phyloP scores from a whole-genome alignment of 2,888 invertebrate genomes.

The Sphinx pinastri region DNA sequence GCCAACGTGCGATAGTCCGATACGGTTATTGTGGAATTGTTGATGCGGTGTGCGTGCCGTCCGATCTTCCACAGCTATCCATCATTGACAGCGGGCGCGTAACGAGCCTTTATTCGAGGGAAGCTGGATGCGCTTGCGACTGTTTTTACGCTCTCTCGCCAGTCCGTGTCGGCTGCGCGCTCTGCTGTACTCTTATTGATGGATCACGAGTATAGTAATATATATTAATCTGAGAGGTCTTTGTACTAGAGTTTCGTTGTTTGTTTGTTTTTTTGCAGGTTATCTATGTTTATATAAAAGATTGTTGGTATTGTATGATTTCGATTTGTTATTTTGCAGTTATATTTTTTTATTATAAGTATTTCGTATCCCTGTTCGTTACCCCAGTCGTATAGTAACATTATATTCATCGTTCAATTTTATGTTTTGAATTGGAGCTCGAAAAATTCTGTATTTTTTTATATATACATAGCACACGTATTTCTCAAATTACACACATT shows the following conservation, averaged over 20 bases:
- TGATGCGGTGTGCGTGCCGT: conserved; percentile 50
- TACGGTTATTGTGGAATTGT: conserved; percentile 32
- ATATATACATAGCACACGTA: no score
- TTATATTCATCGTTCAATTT: no score
- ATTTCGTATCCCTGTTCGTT: no score
- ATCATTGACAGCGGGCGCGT: conserved; percentile 76
- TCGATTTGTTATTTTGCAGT: not conserved
- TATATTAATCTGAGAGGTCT: conserved; percentile 40
- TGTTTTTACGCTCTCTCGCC: conserved; percentile 63
- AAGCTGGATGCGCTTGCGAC: conserved; percentile 61
- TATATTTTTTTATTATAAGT: no score
- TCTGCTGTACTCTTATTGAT: conserved; percentile 50
- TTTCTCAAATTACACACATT: no score
- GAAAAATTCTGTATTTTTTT: no score
- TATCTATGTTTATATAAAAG: not conserved
- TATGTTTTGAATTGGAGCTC: no score
- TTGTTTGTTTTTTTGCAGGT: conserved; percentile 21
- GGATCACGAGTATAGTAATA: conserved; percentile 59
- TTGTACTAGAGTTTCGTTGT: conserved; percentile 9
- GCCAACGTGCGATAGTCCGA: conserved; percentile 20
- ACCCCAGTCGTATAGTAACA: no score
- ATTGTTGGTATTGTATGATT: conserved; percentile 36
- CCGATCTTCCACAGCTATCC: conserved; percentile 76
- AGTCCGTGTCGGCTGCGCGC: conserved; percentile 34
- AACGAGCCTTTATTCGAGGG: conserved; percentile 78